phyloP scores from a whole-genome alignment of 2,113 vertebrate genomes.

The Scortum barcoo region DNA sequence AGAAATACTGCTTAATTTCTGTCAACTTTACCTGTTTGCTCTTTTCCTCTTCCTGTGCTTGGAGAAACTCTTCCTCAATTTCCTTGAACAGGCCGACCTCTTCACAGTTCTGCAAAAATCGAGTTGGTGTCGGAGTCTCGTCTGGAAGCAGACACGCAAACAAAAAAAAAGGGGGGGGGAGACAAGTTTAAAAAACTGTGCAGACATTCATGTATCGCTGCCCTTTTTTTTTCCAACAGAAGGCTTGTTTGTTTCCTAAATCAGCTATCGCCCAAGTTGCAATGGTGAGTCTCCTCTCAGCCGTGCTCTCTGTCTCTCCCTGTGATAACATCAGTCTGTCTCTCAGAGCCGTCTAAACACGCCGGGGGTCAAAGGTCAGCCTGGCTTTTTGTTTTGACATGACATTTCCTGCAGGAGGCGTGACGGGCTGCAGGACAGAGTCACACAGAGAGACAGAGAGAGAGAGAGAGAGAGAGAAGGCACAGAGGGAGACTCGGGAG shows the following conservation, averaged over 20 bases:
- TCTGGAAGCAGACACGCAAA: slow-evolving; percentile 82
- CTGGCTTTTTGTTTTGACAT: slow-evolving; percentile 75
- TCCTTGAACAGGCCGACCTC: slow-evolving; percentile 98
- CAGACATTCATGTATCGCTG: not conserved
- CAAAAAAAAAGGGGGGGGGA: slow-evolving; percentile 8
- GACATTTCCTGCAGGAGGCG: slow-evolving; percentile 76
- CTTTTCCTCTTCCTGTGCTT: slow-evolving; percentile 93
- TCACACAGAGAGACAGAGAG: slow-evolving; percentile 4
- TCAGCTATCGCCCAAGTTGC: not conserved
- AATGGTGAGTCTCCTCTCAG: slow-evolving; percentile 30
- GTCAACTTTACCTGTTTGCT: slow-evolving; percentile 88
- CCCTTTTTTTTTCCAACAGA: not conserved
- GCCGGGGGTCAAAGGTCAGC: slow-evolving; percentile 71
- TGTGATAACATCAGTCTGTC: slow-evolving; percentile 75
- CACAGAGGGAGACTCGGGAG: slow-evolving; percentile 46
- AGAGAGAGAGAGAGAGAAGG: slow-evolving; percentile 12
- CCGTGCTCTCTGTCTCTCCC: slow-evolving; percentile 13
- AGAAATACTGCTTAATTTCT: not conserved
- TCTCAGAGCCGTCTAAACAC: slow-evolving; percentile 68
- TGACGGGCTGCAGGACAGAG: slow-evolving; percentile 58
- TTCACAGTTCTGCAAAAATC: slow-evolving; percentile 98
- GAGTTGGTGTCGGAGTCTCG: slow-evolving; percentile 96
- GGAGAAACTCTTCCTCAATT: slow-evolving; percentile 95
- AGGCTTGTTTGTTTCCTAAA: slow-evolving; percentile 26
- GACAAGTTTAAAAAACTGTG: not conserved